phyloP scores from a whole-genome alignment of 2,797 vertebrate species.

The Crypturellus tataupa region DNA sequence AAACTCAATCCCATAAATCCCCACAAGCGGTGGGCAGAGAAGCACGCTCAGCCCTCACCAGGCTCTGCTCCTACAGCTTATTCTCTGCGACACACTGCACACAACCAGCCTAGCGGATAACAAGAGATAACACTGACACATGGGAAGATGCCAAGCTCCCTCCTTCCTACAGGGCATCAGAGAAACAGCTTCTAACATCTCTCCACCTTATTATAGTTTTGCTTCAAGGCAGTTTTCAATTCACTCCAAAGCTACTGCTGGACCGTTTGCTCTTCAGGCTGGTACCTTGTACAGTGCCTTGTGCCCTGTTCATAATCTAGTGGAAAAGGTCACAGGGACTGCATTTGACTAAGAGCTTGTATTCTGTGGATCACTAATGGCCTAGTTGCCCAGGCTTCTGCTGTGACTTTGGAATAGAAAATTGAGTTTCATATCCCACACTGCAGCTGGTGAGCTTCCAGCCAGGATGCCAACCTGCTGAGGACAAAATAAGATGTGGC shows the following conservation, averaged over 20 bases:
- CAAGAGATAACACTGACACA: not conserved
- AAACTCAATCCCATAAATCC: slow-evolving; percentile 64
- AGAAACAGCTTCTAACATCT: not conserved
- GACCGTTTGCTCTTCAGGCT: not conserved
- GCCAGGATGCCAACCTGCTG: not conserved
- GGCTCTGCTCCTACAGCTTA: slow-evolving; percentile 11
- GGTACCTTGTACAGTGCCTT: not conserved
- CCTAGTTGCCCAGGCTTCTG: not conserved
- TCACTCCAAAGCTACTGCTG: not conserved
- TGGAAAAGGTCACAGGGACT: not conserved
- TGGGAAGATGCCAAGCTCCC: not conserved
- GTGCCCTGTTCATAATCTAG: not conserved
- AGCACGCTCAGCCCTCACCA: not conserved
- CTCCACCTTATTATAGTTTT: not conserved
- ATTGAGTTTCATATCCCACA: not conserved
- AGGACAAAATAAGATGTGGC: not conserved
- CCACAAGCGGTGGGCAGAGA: slow-evolving; percentile 56
- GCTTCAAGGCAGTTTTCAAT: not conserved
- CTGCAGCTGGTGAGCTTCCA: not conserved
- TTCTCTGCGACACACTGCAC: not conserved
- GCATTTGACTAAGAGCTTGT: not conserved
- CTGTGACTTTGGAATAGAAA: not conserved
- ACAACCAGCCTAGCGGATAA: not conserved
- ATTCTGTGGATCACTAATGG: not conserved
- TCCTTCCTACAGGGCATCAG: not conserved